Percentiles rank a stretch among this genome's conserved stretches.
Evolutionary conservation across 2,888 invertebrate species (phyloP).

Genomic region (Tryphoninae sp.): DNA sequence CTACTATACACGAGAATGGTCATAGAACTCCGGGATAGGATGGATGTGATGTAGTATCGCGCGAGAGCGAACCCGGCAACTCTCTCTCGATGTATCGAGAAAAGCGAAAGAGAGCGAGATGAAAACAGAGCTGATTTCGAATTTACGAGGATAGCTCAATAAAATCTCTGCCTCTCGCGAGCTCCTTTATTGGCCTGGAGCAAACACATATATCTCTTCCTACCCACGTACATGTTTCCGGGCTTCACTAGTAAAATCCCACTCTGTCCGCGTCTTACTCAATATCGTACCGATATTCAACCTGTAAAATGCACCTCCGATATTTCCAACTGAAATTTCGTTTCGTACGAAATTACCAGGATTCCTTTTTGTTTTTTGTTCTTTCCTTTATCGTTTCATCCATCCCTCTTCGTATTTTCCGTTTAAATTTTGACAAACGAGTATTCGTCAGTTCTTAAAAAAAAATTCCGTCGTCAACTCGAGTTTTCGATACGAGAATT

Average conservation of each 20-base stretch:
- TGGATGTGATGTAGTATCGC: background rate
- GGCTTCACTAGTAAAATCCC: constrained; percentile 31
- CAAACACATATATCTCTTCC: constrained; percentile 4
- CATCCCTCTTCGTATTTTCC: no score
- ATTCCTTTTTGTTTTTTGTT: no score
- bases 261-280: constrained; percentile 13
- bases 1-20: background rate
- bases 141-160: constrained; percentile 72
- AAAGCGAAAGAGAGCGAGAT: constrained; percentile 54
- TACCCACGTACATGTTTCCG: constrained; percentile 46
- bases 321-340: constrained; percentile 20
- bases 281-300: constrained; percentile 32
- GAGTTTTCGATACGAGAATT: no score
- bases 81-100: constrained; percentile 50
- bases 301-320: background rate
- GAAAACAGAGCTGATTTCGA: constrained; percentile 59
- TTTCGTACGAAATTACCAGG: background rate
- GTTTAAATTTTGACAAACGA: no score
- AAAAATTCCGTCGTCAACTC: no score
- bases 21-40: background rate
- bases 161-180: constrained; percentile 66
- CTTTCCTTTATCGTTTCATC: no score
- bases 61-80: background rate
- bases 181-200: constrained; percentile 66
- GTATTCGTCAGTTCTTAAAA: no score